Base-by-base conservation (phyloP, 2,888 invertebrate species). In the Zhuqinia jingwanae region DNA sequence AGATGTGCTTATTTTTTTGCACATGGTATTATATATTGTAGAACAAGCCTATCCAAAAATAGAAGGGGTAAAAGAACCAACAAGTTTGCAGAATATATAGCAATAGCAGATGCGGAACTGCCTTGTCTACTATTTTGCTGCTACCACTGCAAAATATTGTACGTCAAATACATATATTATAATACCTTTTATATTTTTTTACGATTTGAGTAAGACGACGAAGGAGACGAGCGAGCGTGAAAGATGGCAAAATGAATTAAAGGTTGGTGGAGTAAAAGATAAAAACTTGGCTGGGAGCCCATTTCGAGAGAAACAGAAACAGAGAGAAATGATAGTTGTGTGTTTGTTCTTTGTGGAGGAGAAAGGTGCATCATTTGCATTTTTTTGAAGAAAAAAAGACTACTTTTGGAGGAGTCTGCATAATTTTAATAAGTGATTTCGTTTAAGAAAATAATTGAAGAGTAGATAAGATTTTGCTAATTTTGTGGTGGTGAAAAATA, bases 41-140 rank as follows among this genome's bases (percentile, higher is more conserved):
- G 81, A 20, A 73, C 15, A 36, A 25, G 2, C 56, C 36, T 83
- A 11, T 42, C 83, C 83, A 83, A 84, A 84, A 84, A 84, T 84
- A 84, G 84, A 84, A 77, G 77, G 77, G 84, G 65, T 83, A 63
- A 84, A 77, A 77, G 84, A 77, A 77, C 84, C 60, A 68, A 50
- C 15, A n/a, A 73, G 70, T 25, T 50, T 27, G 47, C 15, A 50
- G 65, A n/a, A 20, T n/a, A 25, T n/a, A n/a, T n/a, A n/a, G n/a
- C n/a, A n/a, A n/a, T 13, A 65, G 70, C 70, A 73, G 84, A 84
- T 77, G 77, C 84, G 68, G 77, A 77, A 65, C 65, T 65, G 65
- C 17, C 65, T 63, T n/a, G n/a, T n/a, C n/a, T n/a, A n/a, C n/a
- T n/a, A n/a, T n/a, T n/a, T n/a, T n/a, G n/a, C n/a, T n/a, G n/a